Base-by-base conservation (phyloP, 2,888 invertebrate species). In the Camptogramma bilineatum region DNA sequence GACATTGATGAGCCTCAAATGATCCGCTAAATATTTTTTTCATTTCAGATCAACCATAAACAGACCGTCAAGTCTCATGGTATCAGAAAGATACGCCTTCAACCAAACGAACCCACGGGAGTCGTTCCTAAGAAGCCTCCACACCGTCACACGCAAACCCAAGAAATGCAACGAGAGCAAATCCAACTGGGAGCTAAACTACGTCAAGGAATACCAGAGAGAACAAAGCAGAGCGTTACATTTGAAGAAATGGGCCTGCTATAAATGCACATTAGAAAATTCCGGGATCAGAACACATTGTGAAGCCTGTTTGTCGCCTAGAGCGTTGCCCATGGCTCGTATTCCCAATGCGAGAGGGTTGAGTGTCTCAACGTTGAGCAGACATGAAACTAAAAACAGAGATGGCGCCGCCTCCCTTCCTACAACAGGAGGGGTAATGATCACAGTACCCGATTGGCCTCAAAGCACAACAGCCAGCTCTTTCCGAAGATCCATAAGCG, bases 251-350 rank as follows among this genome's bases (percentile, higher is more conserved):
- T 96, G 96, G 96, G 94, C 95, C 13, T 96, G 96, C 79, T 94
- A 94, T 73, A 94, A 96, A 76, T 97, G 97, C 81, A 97, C 97
- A 0, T 86, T 97, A 39, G 94, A 96, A 72, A 97, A 97, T 87
- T 93, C 95, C 56, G 94, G 94, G 0, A 94, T 94, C 28, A 91
- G 94, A 66, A 94, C 94, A 5, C 94, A 95, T 66, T 97, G 97
- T 83, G 96, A 96, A 75, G 96, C 96, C 0, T 97, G 97, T 77
- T 94, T 96, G 74, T 94, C 96, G 0, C 96, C 96, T 0, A 90
- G 95, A 72, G 91, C 91, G 5, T 86, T 85, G 3, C 87, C 86
- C 0, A 63, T 91, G 21, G 78, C 92, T 0, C 80, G 91, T 54
- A 83, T 90, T 47, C 85, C 92, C 1, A 92, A 90, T 48, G 81